Evolutionary conservation across 2,888 invertebrate species (phyloP), one percentile per base, ranked within the genome.

Genomic region (Leptopilina drosophilae): DNA sequence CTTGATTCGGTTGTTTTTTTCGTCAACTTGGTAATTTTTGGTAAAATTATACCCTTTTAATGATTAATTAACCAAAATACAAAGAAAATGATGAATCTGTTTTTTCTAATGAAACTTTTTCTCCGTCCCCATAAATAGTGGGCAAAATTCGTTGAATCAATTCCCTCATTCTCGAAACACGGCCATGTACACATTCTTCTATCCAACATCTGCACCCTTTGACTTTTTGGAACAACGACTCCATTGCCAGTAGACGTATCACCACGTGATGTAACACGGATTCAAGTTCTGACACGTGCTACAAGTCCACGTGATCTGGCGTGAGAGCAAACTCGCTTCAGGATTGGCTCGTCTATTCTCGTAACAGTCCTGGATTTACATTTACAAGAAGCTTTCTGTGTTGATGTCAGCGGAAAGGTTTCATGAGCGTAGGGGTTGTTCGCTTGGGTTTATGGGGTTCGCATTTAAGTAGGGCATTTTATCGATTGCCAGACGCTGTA

Each of bases 401-500:
- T 64, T 64, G 64, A 33, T 64, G 64, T 64, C 64, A 64, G 64
- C 64, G 33, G 64, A 33, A 64, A 26, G 33, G 40, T 64, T 64
- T 40, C 64, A 64, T 64, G 64, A 64, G 33, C 26, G 64, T 40
- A 33, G 64, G 64, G 64, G 64, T 64, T 20, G 64, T 64, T 64
- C 64, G 33, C 6, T 12, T 20, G 80, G 78, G 81, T 77, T 80
- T 78, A 73, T 73, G 79, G 81, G 83, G 84, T 75, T 85, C 82
- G 83, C 83, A 86, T 87, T 87, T 82, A 83, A 81, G 83, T 84
- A 80, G 84, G 85, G 83, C 84, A 85, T 85, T 85, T 84, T 86
- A 87, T 87, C 87, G 87, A 87, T 87, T 87, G 85, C 83, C 85
- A 81, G 81, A 78, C 81, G 80, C 75, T 78, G 76, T 83, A 85